These are phyloP conservation scores for Ophiodon elongatus DNA, from an alignment of 2,113 vertebrate species.

Conservation along the genomic window DNA sequence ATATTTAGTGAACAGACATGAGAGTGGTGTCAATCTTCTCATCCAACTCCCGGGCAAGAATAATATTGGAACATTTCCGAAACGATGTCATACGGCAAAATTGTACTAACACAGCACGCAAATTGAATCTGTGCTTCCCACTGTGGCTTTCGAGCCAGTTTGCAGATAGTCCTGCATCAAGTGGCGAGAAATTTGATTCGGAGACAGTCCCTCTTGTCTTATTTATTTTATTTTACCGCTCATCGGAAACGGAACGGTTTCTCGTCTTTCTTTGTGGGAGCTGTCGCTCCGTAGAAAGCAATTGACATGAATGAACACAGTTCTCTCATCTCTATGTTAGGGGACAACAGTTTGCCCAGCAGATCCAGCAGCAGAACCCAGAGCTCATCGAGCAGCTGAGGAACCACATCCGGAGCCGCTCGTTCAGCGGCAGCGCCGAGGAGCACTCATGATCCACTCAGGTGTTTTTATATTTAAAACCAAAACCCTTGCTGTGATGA, in stretches of 20 bases:
- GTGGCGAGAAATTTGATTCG: too few relatives aligned
- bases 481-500: background rate
- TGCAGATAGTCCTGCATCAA: too few relatives aligned
- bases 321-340: constrained; percentile 81
- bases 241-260: background rate
- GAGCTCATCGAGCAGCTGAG: constrained; percentile 97
- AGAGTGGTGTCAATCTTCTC: background rate
- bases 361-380: constrained; percentile 99
- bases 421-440: constrained; percentile 94
- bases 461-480: constrained; percentile 24
- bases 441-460: constrained; percentile 91
- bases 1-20: background rate
- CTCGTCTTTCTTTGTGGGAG: background rate
- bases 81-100: too few relatives aligned
- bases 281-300: too few relatives aligned
- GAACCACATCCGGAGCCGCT: constrained; percentile 96
- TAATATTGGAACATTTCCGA: too few relatives aligned
- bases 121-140: too few relatives aligned
- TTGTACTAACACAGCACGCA: too few relatives aligned
- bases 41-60: too few relatives aligned
- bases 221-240: background rate
- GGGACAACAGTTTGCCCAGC: constrained; percentile 98
- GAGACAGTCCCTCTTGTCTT: background rate
- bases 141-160: too few relatives aligned
- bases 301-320: too few relatives aligned